Evolutionary conservation across 1,140 invertebrate species (phyloP).

Genomic region (Tetragonula clypearis): DNA sequence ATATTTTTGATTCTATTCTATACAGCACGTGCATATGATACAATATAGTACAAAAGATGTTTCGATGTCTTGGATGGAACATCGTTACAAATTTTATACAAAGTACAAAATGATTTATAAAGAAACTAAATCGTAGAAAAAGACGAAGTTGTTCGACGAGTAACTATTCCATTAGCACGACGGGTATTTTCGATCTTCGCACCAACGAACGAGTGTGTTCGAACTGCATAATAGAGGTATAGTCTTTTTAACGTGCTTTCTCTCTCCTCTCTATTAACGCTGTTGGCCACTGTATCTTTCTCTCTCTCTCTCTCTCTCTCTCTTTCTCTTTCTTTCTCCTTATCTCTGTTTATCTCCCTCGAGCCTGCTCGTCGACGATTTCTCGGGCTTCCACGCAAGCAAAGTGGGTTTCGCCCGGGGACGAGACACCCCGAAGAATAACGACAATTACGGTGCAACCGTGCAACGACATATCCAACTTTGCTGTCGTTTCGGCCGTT

Average conservation of each 20-base stretch:
- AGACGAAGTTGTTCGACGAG: neutral
- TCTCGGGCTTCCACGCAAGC: slow-evolving; percentile 61
- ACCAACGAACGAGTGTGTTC: slow-evolving; percentile 4
- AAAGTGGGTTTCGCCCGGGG: slow-evolving; percentile 50
- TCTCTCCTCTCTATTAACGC: neutral
- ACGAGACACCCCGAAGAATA: slow-evolving; percentile 35
- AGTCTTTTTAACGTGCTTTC: slow-evolving; percentile 20
- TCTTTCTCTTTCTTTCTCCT: neutral
- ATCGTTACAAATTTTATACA: too few relatives aligned
- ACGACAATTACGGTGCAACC: slow-evolving; percentile 28
- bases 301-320: neutral
- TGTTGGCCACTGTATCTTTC: too few relatives aligned
- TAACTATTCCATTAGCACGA: neutral
- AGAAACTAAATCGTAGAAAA: neutral
- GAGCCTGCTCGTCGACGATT: slow-evolving; percentile 47
- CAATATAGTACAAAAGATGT: too few relatives aligned
- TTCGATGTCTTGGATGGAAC: too few relatives aligned
- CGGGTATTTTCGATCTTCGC: slow-evolving; percentile 3
- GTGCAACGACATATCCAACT: slow-evolving; percentile 31
- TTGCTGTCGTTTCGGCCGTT: neutral
- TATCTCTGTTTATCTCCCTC: neutral
- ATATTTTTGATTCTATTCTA: too few relatives aligned
- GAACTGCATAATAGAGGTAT: neutral
- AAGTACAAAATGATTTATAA: too few relatives aligned
- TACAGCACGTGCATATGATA: too few relatives aligned